These are phyloP conservation scores for Molorchus minor DNA, from an alignment of 2,888 invertebrate species.

Conservation along the genomic window DNA sequence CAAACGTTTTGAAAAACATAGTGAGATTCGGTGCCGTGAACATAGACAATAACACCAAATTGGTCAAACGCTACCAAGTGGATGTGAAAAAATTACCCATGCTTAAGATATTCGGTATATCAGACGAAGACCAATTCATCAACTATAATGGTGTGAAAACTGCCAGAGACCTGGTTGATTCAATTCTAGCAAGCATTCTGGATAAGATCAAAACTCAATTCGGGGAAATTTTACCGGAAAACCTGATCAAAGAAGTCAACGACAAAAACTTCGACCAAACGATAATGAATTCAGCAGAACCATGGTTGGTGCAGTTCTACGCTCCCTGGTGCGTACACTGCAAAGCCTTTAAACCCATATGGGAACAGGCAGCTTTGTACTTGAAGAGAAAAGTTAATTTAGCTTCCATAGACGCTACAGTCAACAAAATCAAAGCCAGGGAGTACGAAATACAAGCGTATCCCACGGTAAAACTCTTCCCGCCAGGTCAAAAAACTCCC, in stretches of 20 bases:
- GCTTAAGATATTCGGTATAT: conserved; percentile 83
- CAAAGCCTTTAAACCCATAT: conserved; percentile 91
- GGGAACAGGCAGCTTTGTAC: conserved; percentile 76
- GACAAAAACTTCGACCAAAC: conserved; percentile 91
- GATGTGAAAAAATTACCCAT: conserved; percentile 87
- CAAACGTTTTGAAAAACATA: conserved; percentile 86
- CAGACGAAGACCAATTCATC: conserved; percentile 77
- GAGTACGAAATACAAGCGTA: conserved; percentile 87
- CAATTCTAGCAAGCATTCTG: conserved; percentile 67
- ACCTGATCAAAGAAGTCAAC: conserved; percentile 81
- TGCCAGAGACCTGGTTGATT: conserved; percentile 82
- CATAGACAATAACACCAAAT: conserved; percentile 77
- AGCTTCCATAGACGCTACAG: conserved; percentile 92
- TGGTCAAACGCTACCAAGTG: conserved; percentile 68
- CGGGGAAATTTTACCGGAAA: conserved; percentile 51
- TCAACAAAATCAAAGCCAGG: conserved; percentile 77
- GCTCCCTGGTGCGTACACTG: conserved; percentile 95
- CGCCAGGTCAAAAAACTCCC: conserved; percentile 73
- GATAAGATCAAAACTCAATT: conserved; percentile 16
- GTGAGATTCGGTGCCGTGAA: conserved; percentile 91
- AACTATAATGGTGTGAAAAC: conserved; percentile 81
- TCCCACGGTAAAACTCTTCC: conserved; percentile 92
- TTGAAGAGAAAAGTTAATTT: conserved; percentile 93
- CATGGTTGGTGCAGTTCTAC: conserved; percentile 95
- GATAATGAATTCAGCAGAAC: conserved; percentile 86